A percentile compares a stretch with the other conserved stretches of the same genome.
phyloP scores from a whole-genome alignment of 2,113 vertebrate genomes.

The Amphilophus citrinellus region DNA sequence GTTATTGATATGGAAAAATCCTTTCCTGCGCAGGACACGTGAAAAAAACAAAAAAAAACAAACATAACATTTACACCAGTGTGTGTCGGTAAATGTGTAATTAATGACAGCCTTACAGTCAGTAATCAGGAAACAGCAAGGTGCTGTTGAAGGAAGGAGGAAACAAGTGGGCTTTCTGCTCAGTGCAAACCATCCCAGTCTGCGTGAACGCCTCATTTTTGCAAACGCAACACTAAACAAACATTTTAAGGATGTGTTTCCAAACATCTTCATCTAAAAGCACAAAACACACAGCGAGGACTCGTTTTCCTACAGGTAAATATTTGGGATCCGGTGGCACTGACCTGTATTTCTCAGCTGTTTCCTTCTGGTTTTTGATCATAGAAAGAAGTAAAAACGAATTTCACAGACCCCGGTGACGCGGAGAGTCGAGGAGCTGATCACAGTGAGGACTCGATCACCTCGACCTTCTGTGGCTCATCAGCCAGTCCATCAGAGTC shows the following conservation, averaged over 20 bases:
- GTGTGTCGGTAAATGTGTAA: background rate
- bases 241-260: background rate
- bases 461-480: background rate
- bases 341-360: background rate
- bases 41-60: background rate
- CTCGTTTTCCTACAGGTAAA: no score
- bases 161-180: background rate
- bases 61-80: background rate
- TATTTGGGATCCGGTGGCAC: background rate
- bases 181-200: background rate
- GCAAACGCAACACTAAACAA: background rate
- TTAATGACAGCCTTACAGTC: background rate
- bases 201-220: background rate
- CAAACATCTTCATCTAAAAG: background rate
- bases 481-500: slow-evolving; percentile 14
- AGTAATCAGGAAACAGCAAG: slow-evolving; percentile 15
- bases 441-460: background rate
- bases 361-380: background rate
- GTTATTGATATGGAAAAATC: background rate
- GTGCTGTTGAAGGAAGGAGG: slow-evolving; percentile 38
- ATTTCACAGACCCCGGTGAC: background rate
- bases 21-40: background rate
- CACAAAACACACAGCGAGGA: background rate
- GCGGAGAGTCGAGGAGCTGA: background rate
- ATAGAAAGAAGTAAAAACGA: background rate